phyloP scores from a whole-genome alignment of 2,888 invertebrate genomes.

The Lasioglossum pauxillum region DNA sequence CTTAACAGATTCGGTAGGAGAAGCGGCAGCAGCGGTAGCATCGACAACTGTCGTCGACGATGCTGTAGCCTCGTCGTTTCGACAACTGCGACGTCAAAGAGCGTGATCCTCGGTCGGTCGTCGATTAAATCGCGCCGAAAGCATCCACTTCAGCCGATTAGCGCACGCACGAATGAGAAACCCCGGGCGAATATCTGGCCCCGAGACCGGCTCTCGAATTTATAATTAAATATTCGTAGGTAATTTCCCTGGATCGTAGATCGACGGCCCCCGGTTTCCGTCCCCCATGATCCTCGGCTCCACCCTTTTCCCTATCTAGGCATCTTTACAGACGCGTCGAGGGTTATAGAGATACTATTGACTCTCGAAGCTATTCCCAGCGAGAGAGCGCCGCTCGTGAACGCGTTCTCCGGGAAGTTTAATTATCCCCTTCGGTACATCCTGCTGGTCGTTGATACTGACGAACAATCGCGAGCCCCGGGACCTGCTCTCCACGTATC shows the following conservation, averaged over 20 bases:
- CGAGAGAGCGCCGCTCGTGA: slow-evolving; percentile 48
- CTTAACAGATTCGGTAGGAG: slow-evolving; percentile 3
- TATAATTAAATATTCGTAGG: slow-evolving; percentile 50
- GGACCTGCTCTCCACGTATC: slow-evolving; percentile 22
- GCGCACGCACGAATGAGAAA: slow-evolving; percentile 24
- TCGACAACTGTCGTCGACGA: slow-evolving; percentile 12
- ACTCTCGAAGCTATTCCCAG: slow-evolving; percentile 59
- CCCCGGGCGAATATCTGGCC: slow-evolving; percentile 25
- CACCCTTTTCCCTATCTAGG: slow-evolving; percentile 26
- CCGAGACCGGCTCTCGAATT: slow-evolving; percentile 35
- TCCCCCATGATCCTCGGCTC: neutral
- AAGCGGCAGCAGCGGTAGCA: neutral
- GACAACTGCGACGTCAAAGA: slow-evolving; percentile 40
- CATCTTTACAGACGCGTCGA: slow-evolving; percentile 47
- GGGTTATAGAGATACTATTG: slow-evolving; percentile 60
- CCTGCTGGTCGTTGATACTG: slow-evolving; percentile 68
- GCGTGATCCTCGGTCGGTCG: slow-evolving; percentile 27
- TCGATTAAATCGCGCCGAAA: slow-evolving; percentile 49
- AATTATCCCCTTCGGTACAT: slow-evolving; percentile 73
- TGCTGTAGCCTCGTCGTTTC: slow-evolving; percentile 26
- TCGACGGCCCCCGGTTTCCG: neutral
- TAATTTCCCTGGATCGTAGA: slow-evolving; percentile 35
- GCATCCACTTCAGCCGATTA: slow-evolving; percentile 27
- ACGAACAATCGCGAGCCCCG: slow-evolving; percentile 48
- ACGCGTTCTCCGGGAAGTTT: slow-evolving; percentile 71